Evolutionary conservation across 2,113 vertebrate species (phyloP).

Genomic region (Chloroceryle aenea): DNA sequence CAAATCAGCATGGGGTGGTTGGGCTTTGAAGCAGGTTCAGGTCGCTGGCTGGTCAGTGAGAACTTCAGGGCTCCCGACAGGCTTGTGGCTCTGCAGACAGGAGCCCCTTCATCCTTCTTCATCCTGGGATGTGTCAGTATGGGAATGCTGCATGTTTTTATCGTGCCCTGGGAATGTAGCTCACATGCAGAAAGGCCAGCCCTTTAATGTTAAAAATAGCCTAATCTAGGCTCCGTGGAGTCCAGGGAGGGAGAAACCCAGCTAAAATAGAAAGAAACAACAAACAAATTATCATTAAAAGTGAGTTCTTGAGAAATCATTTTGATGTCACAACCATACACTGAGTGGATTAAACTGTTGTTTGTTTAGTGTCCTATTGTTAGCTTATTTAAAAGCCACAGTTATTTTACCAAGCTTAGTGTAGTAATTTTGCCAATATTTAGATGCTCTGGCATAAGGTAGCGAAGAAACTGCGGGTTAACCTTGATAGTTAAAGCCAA

Average conservation of each 20-base stretch:
- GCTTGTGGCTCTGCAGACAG: accelerated
- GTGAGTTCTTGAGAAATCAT: neutral
- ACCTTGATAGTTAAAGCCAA: neutral
- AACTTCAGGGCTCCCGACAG: neutral
- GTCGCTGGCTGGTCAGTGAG: neutral
- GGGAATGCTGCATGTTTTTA: accelerated
- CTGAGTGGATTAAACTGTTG: neutral
- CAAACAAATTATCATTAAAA: neutral
- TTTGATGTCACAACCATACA: accelerated
- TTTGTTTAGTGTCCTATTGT: neutral
- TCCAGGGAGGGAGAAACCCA: no score
- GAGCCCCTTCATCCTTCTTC: neutral
- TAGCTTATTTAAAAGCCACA: neutral
- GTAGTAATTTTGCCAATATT: neutral
- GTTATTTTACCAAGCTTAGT: neutral
- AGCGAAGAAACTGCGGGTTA: neutral
- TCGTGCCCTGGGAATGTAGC: accelerated
- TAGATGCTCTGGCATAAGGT: neutral
- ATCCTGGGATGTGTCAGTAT: accelerated
- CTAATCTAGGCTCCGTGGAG: neutral
- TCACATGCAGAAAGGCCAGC: neutral
- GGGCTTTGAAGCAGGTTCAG: neutral
- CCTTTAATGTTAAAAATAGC: neutral
- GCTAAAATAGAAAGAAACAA: no score
- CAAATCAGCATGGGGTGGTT: accelerated